Conservation (phyloP, 2,888 invertebrate species). For the Ernsta delagoae region DNA sequence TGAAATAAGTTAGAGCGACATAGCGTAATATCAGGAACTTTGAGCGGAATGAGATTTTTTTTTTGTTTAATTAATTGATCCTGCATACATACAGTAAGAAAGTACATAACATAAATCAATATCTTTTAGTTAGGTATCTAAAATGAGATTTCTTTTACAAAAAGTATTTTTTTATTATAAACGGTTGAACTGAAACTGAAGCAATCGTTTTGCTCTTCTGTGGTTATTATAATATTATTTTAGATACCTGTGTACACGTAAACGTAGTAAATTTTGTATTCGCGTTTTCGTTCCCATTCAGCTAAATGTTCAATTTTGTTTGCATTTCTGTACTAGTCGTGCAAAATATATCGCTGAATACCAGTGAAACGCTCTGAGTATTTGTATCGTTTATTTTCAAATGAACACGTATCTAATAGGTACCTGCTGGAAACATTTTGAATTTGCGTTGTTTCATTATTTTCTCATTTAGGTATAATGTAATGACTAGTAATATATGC, state of each 20-base stretch:
- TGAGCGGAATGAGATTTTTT: no score
- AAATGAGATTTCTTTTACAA: no score
- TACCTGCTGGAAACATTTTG: neutral
- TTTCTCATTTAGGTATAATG: neutral
- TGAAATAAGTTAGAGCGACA: constrained; percentile 31
- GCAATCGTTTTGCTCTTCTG: neutral
- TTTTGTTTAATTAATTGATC: no score
- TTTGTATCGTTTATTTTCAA: neutral
- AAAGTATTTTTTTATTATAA: no score
- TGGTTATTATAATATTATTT: neutral
- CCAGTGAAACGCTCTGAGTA: neutral
- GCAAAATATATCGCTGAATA: constrained; percentile 5
- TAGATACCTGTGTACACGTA: neutral
- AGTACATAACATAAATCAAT: no score
- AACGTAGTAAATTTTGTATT: neutral
- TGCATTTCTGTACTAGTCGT: neutral
- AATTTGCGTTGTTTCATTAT: constrained; percentile 1
- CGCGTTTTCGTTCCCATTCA: neutral
- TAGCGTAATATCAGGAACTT: neutral
- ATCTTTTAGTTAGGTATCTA: no score
- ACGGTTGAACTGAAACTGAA: no score
- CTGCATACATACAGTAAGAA: no score
- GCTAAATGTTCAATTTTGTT: constrained; percentile 9
- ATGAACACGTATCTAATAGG: neutral
- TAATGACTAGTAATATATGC: neutral